Conservation (phyloP, 2,113 vertebrate genomes). For the Chamaetylas fuelleborni region DNA sequence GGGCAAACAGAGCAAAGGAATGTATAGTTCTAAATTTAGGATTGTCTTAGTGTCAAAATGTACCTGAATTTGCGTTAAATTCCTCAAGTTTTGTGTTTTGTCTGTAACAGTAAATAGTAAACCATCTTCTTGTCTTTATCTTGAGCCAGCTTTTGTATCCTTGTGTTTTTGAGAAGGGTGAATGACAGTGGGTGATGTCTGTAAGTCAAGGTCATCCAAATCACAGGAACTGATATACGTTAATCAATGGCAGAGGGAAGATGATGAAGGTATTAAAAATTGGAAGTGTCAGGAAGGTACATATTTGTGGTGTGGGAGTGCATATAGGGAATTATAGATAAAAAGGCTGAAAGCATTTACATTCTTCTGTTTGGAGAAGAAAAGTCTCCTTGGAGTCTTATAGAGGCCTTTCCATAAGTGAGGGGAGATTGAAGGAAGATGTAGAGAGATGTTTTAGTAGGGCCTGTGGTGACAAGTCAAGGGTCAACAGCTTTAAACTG, state of each 20-base stretch:
- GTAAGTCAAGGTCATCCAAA: background rate
- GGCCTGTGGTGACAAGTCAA: background rate
- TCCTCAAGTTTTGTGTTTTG: background rate
- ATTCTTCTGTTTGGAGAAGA: background rate
- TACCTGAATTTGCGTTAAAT: background rate
- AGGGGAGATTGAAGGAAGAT: background rate
- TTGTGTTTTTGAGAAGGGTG: background rate
- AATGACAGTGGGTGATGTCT: background rate
- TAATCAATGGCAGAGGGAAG: background rate
- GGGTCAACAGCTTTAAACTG: background rate
- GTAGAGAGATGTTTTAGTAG: background rate
- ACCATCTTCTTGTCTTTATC: background rate
- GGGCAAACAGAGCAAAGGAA: background rate
- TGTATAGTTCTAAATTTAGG: background rate
- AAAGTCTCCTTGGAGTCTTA: background rate
- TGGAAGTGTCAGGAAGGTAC: background rate
- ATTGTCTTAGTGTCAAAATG: background rate
- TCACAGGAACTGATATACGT: background rate
- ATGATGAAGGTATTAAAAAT: background rate
- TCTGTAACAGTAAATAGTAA: background rate
- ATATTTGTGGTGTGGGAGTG: background rate
- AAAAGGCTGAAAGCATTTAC: background rate
- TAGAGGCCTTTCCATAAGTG: background rate
- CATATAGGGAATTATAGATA: background rate
- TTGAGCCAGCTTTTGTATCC: background rate